A percentile compares a stretch with the other conserved stretches of the same genome.
Evolutionary conservation across 2,888 invertebrate genomes (phyloP).

Genomic region (Syrista parreyssii): DNA sequence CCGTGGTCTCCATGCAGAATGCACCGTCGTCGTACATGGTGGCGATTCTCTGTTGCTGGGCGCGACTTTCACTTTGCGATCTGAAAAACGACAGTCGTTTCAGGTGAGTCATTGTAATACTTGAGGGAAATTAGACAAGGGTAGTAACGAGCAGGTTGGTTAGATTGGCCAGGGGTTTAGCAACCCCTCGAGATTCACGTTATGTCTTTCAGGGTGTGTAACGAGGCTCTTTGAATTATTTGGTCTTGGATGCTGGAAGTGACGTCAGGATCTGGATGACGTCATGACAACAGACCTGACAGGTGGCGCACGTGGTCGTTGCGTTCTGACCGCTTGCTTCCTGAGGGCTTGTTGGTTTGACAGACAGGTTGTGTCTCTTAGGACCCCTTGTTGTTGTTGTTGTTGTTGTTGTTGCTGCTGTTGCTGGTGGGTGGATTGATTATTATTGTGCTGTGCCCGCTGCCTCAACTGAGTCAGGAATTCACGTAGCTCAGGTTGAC

Average conservation of each 20-base stretch:
- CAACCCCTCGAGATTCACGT: not conserved
- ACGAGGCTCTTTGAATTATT: not conserved
- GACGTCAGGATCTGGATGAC: not conserved
- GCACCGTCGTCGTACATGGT: conserved; percentile 61
- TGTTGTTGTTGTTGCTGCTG: conserved; percentile 34
- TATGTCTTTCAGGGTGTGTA: not conserved
- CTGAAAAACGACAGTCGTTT: conserved; percentile 33
- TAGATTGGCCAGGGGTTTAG: not conserved
- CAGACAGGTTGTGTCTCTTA: conserved; percentile 42
- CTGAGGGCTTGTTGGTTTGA: conserved; percentile 49
- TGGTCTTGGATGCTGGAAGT: not conserved
- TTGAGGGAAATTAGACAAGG: not conserved
- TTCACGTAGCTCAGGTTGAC: conserved; percentile 55
- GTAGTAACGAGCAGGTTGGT: not conserved
- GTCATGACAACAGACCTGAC: conserved; percentile 48
- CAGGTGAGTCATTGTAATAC: not conserved
- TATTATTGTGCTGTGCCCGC: conserved; percentile 34
- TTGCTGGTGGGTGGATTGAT: conserved; percentile 39
- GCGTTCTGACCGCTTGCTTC: conserved; percentile 50
- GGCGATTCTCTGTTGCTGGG: conserved; percentile 56
- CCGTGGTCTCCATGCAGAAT: conserved; percentile 63
- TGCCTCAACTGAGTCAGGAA: conserved; percentile 52
- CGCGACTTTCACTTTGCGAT: conserved; percentile 62
- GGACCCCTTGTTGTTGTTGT: conserved; percentile 31
- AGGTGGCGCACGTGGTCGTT: conserved; percentile 55